Conservation (phyloP, 2,888 invertebrate genomes). For the Micropterix aruncella region DNA sequence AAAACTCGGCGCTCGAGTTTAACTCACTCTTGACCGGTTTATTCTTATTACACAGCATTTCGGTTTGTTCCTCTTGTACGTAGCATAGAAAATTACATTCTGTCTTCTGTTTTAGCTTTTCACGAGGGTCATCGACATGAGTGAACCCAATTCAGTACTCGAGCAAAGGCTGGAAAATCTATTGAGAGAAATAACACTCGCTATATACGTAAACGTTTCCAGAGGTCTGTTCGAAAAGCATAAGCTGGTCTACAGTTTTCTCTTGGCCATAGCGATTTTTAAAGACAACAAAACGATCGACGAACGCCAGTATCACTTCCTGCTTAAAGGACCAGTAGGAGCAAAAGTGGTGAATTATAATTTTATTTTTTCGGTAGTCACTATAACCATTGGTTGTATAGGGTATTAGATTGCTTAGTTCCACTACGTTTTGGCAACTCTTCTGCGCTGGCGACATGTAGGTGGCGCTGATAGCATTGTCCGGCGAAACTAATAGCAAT, state of each 20-base stretch:
- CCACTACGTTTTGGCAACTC: no score
- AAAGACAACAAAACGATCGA: constrained; percentile 45
- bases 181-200: constrained; percentile 61
- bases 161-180: constrained; percentile 54
- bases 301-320: constrained; percentile 58
- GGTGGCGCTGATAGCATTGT: no score
- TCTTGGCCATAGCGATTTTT: constrained; percentile 65
- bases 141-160: constrained; percentile 51
- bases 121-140: constrained; percentile 64
- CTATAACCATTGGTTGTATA: no score
- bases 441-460: no score
- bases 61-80: no score
- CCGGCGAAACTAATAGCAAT: no score
- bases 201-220: constrained; percentile 77
- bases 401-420: no score
- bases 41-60: no score
- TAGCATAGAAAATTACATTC: no score
- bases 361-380: no score
- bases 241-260: constrained; percentile 78
- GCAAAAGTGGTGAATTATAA: constrained; percentile 26
- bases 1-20: no score
- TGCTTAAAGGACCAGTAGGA: constrained; percentile 60
- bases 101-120: constrained; percentile 44
- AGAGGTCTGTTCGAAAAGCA: constrained; percentile 84
- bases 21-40: no score